Evolutionary conservation across 2,797 vertebrate genomes (phyloP).

Genomic region (Lepidocolaptes lacrymiger): DNA sequence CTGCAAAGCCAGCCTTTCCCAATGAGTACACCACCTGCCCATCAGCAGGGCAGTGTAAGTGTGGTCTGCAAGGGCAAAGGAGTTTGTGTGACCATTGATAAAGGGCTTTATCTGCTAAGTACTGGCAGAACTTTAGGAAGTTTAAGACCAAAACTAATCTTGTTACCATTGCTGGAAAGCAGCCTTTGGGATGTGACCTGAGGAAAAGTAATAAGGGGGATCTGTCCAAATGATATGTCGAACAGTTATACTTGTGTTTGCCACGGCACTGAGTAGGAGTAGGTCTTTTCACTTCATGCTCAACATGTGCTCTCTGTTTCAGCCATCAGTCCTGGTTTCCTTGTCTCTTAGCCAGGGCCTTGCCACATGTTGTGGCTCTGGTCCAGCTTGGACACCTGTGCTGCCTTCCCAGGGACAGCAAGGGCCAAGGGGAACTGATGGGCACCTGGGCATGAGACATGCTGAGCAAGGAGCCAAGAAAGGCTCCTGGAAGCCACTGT

Average conservation of each 20-base stretch:
- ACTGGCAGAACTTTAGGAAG: background rate
- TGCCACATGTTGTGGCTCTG: background rate
- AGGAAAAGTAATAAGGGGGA: background rate
- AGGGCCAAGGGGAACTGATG: background rate
- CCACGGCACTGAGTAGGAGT: background rate
- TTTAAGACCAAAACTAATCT: background rate
- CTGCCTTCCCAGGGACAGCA: background rate
- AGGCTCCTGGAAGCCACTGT: background rate
- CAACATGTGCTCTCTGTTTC: background rate
- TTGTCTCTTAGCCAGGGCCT: background rate
- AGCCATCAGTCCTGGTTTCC: background rate
- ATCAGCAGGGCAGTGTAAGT: background rate
- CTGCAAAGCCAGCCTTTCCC: background rate
- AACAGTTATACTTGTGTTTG: background rate
- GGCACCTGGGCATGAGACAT: background rate
- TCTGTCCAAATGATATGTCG: background rate
- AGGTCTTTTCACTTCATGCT: background rate
- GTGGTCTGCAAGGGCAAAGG: background rate
- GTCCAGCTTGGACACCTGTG: background rate
- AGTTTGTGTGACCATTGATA: background rate
- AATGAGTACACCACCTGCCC: rapidly evolving
- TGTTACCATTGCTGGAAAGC: background rate
- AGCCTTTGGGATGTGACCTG: background rate
- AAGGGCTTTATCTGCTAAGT: background rate
- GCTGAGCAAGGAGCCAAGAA: background rate